Conservation (phyloP, 2,797 vertebrate genomes). For the Clarias laeviceps region DNA sequence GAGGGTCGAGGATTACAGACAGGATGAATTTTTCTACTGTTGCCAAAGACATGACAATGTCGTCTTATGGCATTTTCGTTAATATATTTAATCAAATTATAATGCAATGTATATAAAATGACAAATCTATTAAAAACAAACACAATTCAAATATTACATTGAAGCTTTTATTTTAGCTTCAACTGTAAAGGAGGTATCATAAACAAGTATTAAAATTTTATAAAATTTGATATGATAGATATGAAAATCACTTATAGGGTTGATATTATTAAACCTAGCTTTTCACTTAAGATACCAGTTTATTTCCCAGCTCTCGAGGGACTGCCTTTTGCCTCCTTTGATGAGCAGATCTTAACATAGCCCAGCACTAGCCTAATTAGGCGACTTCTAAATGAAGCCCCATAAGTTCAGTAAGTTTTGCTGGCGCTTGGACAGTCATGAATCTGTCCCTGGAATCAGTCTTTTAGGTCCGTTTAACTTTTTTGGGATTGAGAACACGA, state of each 20-base stretch:
- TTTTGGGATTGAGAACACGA: background rate
- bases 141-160: background rate
- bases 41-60: background rate
- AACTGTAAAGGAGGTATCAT: background rate
- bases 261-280: background rate
- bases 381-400: constrained; percentile 14
- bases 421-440: background rate
- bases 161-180: background rate
- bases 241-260: background rate
- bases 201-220: background rate
- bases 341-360: constrained; percentile 24
- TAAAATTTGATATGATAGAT: background rate
- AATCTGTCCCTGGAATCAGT: background rate
- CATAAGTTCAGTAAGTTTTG: background rate
- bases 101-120: no score
- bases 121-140: background rate
- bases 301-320: background rate
- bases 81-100: background rate
- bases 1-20: background rate
- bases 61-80: background rate
- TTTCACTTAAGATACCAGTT: background rate
- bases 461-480: no score
- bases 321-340: background rate
- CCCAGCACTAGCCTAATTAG: constrained; percentile 20
- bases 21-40: background rate